Evolutionary conservation across 1,140 invertebrate genomes (phyloP), one percentile per base, ranked within the genome.

Genomic region (Sipha flava): DNA sequence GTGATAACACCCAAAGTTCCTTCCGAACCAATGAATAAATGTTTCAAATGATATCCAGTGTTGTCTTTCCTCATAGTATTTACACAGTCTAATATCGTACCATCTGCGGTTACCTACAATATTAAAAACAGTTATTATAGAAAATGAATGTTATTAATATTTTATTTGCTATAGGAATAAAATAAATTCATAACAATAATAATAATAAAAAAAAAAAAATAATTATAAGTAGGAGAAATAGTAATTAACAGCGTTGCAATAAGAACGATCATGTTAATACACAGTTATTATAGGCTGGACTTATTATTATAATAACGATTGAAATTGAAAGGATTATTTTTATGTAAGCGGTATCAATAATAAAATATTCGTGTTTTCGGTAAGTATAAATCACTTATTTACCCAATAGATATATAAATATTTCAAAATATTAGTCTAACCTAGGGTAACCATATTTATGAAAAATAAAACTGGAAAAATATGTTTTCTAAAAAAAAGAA

Each of bases 11-110:
- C 97, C 49, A 99, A 86, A 0, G 97, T 97, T 90, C 98, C 98
- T 88, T 99, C 98, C 0, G 95, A 95, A 14, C 98, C 98, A 83
- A 99, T 96, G 84, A 99, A 98, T 68, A 99, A 85, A 85, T 99
- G 96, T 84, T 98, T 98, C 80, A 98, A 86, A 84, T 98, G 95
- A 85, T 97, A 98, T 0, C 96, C 97, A 0, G 97, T 99, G 84
- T 99, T 99, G 84, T 99, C 96, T 86, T 99, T 99, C 84, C 96
- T 93, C 81, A 98, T 87, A 1, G 90, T 89, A 80, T 90, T 92
- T 83, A 99, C 87, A 81, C 93, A 92, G 84, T 98, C 91, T 14
- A 99, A 84, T 0, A 99, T 87, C 70, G 93, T 89, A 0, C 97
- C 96, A 87, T 95, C 91, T 1, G 97, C 93, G 85, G 94, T 89